Evolutionary conservation across 64 coral and sea anemone genomes (phyloP).

Genomic region (Porites lutea): DNA sequence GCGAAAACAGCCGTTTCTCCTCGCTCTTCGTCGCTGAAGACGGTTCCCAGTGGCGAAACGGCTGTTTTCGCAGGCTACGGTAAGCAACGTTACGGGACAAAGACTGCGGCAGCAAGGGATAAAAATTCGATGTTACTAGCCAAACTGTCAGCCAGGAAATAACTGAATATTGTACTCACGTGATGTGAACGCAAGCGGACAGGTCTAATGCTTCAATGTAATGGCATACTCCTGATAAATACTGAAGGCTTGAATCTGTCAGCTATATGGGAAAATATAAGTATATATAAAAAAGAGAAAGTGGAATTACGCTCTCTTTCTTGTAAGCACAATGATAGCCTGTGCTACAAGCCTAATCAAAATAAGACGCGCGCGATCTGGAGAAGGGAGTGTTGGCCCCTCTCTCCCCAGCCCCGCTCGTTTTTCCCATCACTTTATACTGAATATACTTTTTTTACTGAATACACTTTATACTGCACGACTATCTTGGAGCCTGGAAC

Average conservation of each 20-base stretch:
- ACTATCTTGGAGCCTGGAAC: no score
- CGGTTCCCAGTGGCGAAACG: no score
- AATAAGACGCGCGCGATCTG: background rate
- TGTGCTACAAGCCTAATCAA: background rate
- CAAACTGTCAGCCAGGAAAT: no score
- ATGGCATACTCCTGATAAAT: constrained; percentile 95
- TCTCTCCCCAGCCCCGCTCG: no score
- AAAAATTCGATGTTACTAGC: no score
- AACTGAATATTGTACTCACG: constrained; percentile 61
- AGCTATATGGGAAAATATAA: constrained; percentile 35
- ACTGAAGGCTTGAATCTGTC: constrained; percentile 96
- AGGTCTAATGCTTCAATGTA: constrained; percentile 89
- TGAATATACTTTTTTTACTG: no score
- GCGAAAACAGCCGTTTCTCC: background rate
- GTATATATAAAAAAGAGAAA: background rate
- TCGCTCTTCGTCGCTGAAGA: no score
- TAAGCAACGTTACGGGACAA: background rate
- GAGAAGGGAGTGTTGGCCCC: no score
- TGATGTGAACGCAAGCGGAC: constrained; percentile 81
- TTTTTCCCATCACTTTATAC: no score
- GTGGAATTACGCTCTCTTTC: background rate
- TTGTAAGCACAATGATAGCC: background rate
- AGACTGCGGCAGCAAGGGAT: background rate
- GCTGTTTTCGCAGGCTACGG: no score
- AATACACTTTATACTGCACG: no score